Percentiles rank a stretch among this genome's conserved stretches.
Evolutionary conservation across 2,888 invertebrate species (phyloP).

Genomic region (Acrocera orbiculus): DNA sequence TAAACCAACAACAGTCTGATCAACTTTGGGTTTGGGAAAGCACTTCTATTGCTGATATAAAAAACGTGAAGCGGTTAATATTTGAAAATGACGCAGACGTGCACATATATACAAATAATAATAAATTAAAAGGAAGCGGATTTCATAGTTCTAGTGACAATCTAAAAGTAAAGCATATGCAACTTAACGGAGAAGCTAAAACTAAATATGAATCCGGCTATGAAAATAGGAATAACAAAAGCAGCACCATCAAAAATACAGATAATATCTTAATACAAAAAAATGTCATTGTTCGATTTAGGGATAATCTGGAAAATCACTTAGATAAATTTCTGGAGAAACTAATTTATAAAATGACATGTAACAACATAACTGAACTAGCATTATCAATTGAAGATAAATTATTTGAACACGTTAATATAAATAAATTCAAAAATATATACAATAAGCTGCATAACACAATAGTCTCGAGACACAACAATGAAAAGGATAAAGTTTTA

Average conservation of each 20-base stretch:
- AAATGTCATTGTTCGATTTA: neutral
- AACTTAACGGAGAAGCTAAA: no score
- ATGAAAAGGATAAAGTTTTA: neutral
- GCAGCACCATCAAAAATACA: neutral
- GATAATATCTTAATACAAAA: no score
- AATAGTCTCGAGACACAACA: no score
- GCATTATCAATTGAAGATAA: slow-evolving; percentile 1
- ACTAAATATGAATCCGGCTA: no score
- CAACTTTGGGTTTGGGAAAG: neutral
- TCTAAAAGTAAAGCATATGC: no score
- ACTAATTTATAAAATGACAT: neutral
- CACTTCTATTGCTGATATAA: slow-evolving; percentile 1
- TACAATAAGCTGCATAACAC: slow-evolving; percentile 1
- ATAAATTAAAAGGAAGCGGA: no score
- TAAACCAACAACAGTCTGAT: no score
- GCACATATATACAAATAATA: neutral
- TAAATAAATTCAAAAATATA: neutral
- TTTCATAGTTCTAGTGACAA: no score
- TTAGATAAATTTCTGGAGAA: slow-evolving; percentile 3
- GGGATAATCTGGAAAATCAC: neutral
- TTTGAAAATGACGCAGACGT: neutral
- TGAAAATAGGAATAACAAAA: neutral
- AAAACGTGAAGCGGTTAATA: neutral
- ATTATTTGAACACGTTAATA: slow-evolving; percentile 1
- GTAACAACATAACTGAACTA: neutral